A percentile compares a stretch with the other conserved stretches of the same genome.
phyloP scores from a whole-genome alignment of 2,113 vertebrate species.

The Collichthys lucidus region DNA sequence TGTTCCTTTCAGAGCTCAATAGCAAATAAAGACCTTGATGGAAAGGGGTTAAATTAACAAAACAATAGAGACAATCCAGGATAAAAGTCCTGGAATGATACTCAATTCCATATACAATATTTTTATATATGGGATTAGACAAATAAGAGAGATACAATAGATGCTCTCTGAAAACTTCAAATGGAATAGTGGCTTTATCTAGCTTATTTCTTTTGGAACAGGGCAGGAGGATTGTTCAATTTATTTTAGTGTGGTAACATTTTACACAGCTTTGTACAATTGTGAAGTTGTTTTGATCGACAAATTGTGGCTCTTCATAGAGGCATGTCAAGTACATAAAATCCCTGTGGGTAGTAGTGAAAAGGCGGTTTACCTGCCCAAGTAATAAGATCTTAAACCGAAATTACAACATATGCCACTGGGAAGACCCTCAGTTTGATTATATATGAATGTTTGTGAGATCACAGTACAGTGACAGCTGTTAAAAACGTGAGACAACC shows the following conservation, averaged over 20 bases:
- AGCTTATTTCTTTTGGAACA: background rate
- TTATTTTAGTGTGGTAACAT: background rate
- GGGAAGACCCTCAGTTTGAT: background rate
- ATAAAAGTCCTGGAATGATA: background rate
- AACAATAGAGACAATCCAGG: background rate
- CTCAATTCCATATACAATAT: slow-evolving; percentile 1
- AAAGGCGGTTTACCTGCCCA: slow-evolving; percentile 14
- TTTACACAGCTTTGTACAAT: background rate
- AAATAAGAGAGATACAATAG: slow-evolving; percentile 13
- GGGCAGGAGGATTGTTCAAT: background rate
- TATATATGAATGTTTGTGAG: background rate
- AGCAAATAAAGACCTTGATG: slow-evolving; percentile 6
- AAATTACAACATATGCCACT: background rate
- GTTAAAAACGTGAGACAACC: background rate
- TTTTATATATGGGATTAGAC: background rate
- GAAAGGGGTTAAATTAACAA: background rate
- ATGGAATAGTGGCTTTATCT: background rate
- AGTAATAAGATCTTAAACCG: slow-evolving; percentile 6
- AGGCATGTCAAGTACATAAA: background rate
- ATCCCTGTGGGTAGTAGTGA: background rate
- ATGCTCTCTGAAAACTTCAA: slow-evolving; percentile 3
- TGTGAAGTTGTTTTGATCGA: background rate
- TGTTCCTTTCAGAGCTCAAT: background rate
- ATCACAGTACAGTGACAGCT: background rate
- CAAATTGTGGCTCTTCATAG: background rate